These are phyloP conservation scores for Coenonympha arcania DNA, from an alignment of 2,888 invertebrate genomes.

Conservation along the genomic window DNA sequence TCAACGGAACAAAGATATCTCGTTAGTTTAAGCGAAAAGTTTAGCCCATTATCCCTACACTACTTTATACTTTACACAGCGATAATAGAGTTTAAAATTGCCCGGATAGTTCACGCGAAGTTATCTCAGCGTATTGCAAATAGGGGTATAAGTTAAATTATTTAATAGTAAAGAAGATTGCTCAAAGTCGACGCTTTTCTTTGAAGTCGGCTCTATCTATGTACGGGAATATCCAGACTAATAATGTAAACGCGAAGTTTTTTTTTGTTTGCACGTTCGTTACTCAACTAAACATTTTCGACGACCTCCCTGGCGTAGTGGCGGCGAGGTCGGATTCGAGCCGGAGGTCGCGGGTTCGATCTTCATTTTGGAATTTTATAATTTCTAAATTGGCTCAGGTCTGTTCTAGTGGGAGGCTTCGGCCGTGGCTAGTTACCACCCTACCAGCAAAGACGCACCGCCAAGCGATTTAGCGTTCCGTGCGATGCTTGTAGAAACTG, in stretches of 20 bases:
- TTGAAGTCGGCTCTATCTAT: not conserved
- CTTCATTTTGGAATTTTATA: no score
- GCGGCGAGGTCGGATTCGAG: no score
- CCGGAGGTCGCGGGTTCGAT: no score
- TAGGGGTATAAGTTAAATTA: conserved; percentile 7
- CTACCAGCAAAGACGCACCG: no score
- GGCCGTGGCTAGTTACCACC: no score
- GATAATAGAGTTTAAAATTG: conserved; percentile 19
- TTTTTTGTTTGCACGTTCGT: no score
- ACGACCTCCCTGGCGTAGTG: no score
- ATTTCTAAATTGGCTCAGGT: no score
- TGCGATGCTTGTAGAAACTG: no score
- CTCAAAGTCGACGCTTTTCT: conserved; percentile 3
- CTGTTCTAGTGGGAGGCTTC: no score
- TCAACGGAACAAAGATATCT: conserved; percentile 45
- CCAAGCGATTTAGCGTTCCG: no score
- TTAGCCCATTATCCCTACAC: conserved; percentile 28
- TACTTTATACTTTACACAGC: conserved; percentile 17
- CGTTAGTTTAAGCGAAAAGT: conserved; percentile 50
- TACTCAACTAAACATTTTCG: no score
- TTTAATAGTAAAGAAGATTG: conserved; percentile 8
- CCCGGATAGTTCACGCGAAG: conserved; percentile 2
- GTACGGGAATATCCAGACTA: not conserved
- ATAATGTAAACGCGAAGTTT: not conserved
- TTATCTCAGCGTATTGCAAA: conserved; percentile 2